Percentiles rank a stretch among this genome's conserved stretches.
Conservation (phyloP, 2,113 vertebrate genomes). For the Sprattus sprattus region DNA sequence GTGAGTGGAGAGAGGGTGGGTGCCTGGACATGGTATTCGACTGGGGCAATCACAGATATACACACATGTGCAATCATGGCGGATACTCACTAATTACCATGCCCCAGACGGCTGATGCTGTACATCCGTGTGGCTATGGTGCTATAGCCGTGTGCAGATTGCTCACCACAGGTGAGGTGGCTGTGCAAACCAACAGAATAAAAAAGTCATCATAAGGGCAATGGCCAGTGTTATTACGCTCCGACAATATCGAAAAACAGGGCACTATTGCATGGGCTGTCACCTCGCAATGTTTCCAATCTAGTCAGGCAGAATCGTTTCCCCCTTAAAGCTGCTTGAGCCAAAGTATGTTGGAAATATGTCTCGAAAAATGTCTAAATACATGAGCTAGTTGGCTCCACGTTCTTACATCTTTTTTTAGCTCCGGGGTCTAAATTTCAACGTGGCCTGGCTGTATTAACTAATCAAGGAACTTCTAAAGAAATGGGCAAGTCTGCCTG, state of each 20-base stretch:
- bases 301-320: background rate
- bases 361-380: background rate
- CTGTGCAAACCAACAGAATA: background rate
- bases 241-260: background rate
- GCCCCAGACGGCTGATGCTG: background rate
- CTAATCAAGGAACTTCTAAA: background rate
- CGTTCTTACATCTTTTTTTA: background rate
- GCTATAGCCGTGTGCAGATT: background rate
- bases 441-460: background rate
- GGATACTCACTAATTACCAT: background rate
- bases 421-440: background rate
- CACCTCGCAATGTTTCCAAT: background rate
- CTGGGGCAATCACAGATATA: background rate
- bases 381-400: background rate
- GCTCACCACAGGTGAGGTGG: background rate
- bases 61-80: background rate
- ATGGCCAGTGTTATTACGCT: background rate
- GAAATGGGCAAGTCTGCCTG: background rate
- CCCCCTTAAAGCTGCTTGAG: background rate
- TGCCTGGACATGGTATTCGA: background rate
- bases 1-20: background rate
- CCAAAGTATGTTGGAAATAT: background rate
- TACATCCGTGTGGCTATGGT: background rate
- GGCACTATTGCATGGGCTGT: background rate
- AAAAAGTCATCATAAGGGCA: conserved; percentile 1